phyloP scores from a whole-genome alignment of 2,797 vertebrate genomes.

The Sorex maritimensis region DNA sequence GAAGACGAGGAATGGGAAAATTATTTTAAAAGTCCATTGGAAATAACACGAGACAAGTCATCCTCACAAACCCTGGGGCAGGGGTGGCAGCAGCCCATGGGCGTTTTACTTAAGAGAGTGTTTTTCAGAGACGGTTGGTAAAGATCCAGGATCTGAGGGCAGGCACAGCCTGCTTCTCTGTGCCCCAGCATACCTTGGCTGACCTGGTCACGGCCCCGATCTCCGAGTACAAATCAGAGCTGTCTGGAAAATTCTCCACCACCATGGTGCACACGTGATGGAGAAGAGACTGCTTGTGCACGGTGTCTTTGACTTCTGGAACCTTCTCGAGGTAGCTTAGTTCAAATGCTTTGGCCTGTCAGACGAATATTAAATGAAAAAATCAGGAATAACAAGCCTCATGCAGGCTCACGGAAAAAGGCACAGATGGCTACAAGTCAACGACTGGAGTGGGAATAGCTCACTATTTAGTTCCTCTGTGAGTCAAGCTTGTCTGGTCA shows the following conservation, averaged over 20 bases:
- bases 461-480: not conserved
- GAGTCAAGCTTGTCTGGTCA: not conserved
- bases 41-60: conserved; percentile 32
- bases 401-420: not conserved
- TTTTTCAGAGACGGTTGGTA: not conserved
- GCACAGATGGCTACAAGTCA: conserved; percentile 22
- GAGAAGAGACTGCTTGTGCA: conserved; percentile 98
- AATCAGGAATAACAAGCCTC: conserved; percentile 10
- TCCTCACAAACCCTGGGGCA: conserved; percentile 20
- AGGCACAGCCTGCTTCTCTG: not conserved
- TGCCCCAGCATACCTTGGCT: conserved; percentile 93
- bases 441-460: not conserved
- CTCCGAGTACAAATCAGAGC: conserved; percentile 98
- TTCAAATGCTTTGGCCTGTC: conserved; percentile 98
- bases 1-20: conserved; percentile 72
- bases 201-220: conserved; percentile 97
- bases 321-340: conserved; percentile 99
- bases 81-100: not conserved
- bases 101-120: not conserved
- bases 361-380: conserved; percentile 57
- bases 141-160: not conserved
- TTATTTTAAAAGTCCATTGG: conserved; percentile 74
- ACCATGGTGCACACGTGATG: conserved; percentile 97
- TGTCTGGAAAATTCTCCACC: conserved; percentile 98
- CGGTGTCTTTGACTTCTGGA: conserved; percentile 99